Evolutionary conservation across 2,888 invertebrate species (phyloP), one percentile per base, ranked within the genome.

Genomic region (Chaetogeoica ovagalla): DNA sequence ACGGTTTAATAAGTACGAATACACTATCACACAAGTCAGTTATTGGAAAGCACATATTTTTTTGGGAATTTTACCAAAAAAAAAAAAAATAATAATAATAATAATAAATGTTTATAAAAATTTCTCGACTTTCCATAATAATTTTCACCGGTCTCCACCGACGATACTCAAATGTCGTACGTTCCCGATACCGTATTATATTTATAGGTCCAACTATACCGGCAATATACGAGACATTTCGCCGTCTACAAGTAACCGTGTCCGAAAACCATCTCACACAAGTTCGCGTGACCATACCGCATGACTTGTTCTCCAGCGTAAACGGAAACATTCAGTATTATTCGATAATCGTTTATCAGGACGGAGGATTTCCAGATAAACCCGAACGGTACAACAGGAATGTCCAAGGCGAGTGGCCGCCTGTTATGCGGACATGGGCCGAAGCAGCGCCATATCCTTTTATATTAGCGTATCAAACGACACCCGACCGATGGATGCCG

Each of bases 401-500:
- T 17, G 3, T 17, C 11, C 3, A 52, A 19, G 55, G 39, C 0
- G 37, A 19, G 0, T 77, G 68, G 69, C 68, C 77, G 1, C 60
- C 76, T 13, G 15, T 19, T 4, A 55, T 43, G 57, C n/a, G 65
- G n/a, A 66, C 75, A 6, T 75, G 75, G 75, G 65, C 75, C 3
- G 55, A 65, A 43, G 75, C 75, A 6, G 52, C 75, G 9, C 75
- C 75, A 37, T 75, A 75, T 30, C 75, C 75, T 17, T 75, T 75
- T 23, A 75, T 75, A 75, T 23, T 75, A 39, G 66, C 75, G 2
- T 75, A 75, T 4, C 75, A 75, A n/a, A 75, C 75, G 0, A 75
- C 75, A 8, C 65, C 75, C 6, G 65, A 75, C 23, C n/a, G 21
- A 11, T 75, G 75, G 75, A 75, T 75, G 75, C 75, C 75, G 2